Conservation (phyloP, 2,888 invertebrate species). For the Bibio marci region DNA sequence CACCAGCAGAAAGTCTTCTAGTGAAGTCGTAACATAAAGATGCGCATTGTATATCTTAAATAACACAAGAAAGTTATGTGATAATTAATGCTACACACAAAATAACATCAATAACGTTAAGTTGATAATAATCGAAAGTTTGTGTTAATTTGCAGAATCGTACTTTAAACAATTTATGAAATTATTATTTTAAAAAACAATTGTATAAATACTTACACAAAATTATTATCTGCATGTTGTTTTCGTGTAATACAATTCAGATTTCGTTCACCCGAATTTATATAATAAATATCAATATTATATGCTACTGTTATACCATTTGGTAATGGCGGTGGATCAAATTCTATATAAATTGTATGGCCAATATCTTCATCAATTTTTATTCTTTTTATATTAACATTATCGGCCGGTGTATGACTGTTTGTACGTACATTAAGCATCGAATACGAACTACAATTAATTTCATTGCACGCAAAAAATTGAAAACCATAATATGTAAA, state of each 20-base stretch:
- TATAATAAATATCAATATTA: constrained; percentile 26
- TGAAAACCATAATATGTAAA: constrained; percentile 41
- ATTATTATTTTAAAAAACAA: not conserved
- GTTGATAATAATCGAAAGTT: too few relatives aligned
- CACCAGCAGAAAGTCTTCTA: too few relatives aligned
- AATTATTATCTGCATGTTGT: constrained; percentile 15
- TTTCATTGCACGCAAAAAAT: constrained; percentile 39
- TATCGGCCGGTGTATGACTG: constrained; percentile 25
- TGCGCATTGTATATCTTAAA: too few relatives aligned
- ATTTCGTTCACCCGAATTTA: not conserved
- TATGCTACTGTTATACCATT: constrained; percentile 50
- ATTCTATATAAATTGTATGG: constrained; percentile 23
- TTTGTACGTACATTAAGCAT: constrained; percentile 33
- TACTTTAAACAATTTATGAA: not conserved
- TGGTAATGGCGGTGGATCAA: constrained; percentile 42
- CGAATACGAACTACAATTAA: constrained; percentile 31
- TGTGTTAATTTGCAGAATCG: too few relatives aligned
- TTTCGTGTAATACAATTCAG: constrained; percentile 32
- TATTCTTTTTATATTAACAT: constrained; percentile 21
- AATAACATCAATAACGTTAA: too few relatives aligned
- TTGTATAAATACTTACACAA: constrained; percentile 8
- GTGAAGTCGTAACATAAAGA: too few relatives aligned
- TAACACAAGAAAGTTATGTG: too few relatives aligned
- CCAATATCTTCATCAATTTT: constrained; percentile 7
- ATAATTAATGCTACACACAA: too few relatives aligned